Percentiles rank a stretch among this genome's conserved stretches.
These are phyloP conservation scores for Nixonia krombeini DNA, from an alignment of 1,140 invertebrate species.

Conservation along the genomic window DNA sequence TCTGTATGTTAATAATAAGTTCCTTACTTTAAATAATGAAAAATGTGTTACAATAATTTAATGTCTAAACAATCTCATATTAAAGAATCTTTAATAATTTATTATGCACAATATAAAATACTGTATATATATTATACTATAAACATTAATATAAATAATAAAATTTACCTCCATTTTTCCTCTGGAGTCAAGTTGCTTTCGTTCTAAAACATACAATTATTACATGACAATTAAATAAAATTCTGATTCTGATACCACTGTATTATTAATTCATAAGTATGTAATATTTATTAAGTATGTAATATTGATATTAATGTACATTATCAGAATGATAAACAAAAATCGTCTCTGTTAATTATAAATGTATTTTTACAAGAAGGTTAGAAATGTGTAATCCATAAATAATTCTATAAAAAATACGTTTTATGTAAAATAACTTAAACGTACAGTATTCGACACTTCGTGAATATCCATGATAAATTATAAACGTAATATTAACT, in stretches of 20 bases:
- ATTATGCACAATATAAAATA: no score
- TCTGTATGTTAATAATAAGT: no score
- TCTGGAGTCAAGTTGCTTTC: constrained; percentile 79
- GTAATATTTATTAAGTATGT: background rate
- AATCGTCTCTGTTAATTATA: no score
- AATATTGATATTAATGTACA: background rate
- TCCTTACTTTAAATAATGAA: no score
- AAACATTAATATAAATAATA: constrained; percentile 25
- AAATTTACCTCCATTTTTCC: constrained; percentile 77
- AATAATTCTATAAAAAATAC: no score
- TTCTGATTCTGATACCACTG: no score
- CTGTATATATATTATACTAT: no score
- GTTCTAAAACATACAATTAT: constrained; percentile 75
- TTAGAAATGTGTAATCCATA: no score
- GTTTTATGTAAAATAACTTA: constrained; percentile 6
- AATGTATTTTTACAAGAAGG: background rate
- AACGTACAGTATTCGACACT: constrained; percentile 56
- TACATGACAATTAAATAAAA: background rate
- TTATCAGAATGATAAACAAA: constrained; percentile 11
- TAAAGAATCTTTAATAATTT: no score
- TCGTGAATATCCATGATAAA: constrained; percentile 52
- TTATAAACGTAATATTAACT: background rate
- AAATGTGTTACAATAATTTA: background rate
- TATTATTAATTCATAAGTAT: background rate
- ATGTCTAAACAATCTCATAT: no score